Percentiles rank a stretch among this genome's conserved stretches.
phyloP scores from a whole-genome alignment of 2,888 invertebrate genomes.

The Limulus polyphemus region DNA sequence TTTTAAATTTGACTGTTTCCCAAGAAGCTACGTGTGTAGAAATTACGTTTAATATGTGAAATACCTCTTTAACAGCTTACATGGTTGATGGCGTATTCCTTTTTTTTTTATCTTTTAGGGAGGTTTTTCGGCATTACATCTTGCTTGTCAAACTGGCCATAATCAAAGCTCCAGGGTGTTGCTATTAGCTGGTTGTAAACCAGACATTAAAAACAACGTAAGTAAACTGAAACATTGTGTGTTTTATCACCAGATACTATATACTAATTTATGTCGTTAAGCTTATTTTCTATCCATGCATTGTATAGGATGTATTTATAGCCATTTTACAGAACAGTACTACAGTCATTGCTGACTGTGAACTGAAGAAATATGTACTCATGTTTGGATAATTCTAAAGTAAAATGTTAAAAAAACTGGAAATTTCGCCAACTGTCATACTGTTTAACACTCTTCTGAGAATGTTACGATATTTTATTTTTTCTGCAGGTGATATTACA shows the following conservation, averaged over 20 bases:
- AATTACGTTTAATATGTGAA: background rate
- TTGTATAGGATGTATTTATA: background rate
- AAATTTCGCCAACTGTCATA: too few species aligned
- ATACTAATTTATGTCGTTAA: background rate
- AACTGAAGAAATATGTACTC: too few species aligned
- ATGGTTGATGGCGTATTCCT: background rate
- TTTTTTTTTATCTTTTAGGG: slow-evolving; percentile 41
- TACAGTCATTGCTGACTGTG: background rate
- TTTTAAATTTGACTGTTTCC: too few species aligned
- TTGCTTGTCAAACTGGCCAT: slow-evolving; percentile 91
- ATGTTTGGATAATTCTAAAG: too few species aligned
- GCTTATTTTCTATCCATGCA: background rate
- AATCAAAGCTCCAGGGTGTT: slow-evolving; percentile 85
- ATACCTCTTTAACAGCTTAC: slow-evolving; percentile 1
- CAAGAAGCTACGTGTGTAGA: background rate
- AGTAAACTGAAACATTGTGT: slow-evolving; percentile 28
- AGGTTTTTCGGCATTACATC: slow-evolving; percentile 84
- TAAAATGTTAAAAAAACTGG: too few species aligned
- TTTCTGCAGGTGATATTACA: too few species aligned
- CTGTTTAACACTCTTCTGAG: too few species aligned
- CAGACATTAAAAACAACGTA: slow-evolving; percentile 81
- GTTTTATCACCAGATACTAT: background rate
- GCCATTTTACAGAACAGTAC: background rate
- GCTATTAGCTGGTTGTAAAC: slow-evolving; percentile 69
- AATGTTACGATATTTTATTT: too few species aligned